These are phyloP conservation scores for Clarias magur DNA, from an alignment of 2,113 vertebrate species.

Conservation along the genomic window DNA sequence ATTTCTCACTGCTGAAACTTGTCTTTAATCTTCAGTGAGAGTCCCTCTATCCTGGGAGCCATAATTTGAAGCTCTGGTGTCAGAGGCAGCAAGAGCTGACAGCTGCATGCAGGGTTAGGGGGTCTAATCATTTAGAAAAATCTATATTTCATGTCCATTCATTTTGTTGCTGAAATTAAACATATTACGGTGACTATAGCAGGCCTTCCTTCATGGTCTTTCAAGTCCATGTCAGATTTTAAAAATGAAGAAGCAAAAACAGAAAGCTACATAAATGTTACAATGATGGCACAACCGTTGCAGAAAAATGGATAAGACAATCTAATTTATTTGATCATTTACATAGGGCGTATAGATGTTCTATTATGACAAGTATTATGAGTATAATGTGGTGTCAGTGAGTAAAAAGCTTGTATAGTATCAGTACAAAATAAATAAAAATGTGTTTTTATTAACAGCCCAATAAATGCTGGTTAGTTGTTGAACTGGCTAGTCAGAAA, in stretches of 20 bases:
- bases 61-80: constrained; percentile 52
- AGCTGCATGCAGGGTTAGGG: constrained; percentile 33
- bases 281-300: background rate
- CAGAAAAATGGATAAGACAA: background rate
- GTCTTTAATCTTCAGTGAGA: constrained; percentile 53
- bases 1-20: constrained; percentile 49
- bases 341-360: background rate
- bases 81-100: constrained; percentile 45
- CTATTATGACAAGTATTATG: background rate
- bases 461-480: background rate
- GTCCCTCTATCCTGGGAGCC: constrained; percentile 45
- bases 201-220: background rate
- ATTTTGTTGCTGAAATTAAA: constrained; percentile 42
- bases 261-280: background rate
- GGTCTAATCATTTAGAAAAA: constrained; percentile 51
- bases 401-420: background rate
- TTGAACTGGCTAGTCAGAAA: background rate
- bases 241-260: background rate
- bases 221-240: background rate
- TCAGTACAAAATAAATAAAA: background rate
- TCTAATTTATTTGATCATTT: background rate
- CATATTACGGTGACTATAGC: constrained; percentile 21
- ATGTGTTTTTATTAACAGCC: background rate
- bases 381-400: background rate
- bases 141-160: constrained; percentile 50